Evolutionary conservation across 2,113 vertebrate genomes (phyloP), one percentile per base, ranked within the genome.

Genomic region (Gobio gobio): DNA sequence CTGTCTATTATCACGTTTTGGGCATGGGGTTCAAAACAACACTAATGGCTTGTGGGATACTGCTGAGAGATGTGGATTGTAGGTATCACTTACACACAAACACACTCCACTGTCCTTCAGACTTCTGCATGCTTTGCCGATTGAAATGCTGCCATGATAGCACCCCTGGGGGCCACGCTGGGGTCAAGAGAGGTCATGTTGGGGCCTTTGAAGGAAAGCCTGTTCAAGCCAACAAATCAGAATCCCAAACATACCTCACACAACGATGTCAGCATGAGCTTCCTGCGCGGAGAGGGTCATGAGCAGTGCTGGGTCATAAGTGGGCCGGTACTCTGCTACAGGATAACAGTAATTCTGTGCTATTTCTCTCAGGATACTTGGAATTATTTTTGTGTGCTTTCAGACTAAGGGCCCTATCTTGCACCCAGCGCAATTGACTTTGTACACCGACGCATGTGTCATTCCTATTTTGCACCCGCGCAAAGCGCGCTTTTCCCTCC

Each of bases 31-130:
- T 92, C 85, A 91, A 93, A 93, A 92, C 88, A 91, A 86, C 87
- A 85, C 90, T 92, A 93, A 94, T 93, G 93, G 91, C 87, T 86
- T 89, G 82, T 85, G 54, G 79, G 85, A 91, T 80, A 83, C 83
- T 64, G 72, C 78, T 86, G 45, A 90, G 89, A 87, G 78, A 47
- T 70, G 80, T 90, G 78, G n/a, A 73, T 26, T 78, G 86, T 85
- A 87, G 86, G 83, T 90, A 91, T 93, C 89, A 51, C 87, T 94
- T 94, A 87, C 91, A 87, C 66, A 56, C 89, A 80, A 84, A 84
- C 87, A 88, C 87, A 82, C 89, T 85, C 88, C 83, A 83, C 74
- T 76, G 61, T 89, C 79, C 40, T 64, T 89, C 88, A 88, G 89
- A 88, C 90, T 89, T 87, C 66, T 49, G 83, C 84, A 91, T 91